Percentiles rank a stretch among this genome's conserved stretches.
Conservation (phyloP, 2,113 vertebrate species). For the Eira barbara region DNA sequence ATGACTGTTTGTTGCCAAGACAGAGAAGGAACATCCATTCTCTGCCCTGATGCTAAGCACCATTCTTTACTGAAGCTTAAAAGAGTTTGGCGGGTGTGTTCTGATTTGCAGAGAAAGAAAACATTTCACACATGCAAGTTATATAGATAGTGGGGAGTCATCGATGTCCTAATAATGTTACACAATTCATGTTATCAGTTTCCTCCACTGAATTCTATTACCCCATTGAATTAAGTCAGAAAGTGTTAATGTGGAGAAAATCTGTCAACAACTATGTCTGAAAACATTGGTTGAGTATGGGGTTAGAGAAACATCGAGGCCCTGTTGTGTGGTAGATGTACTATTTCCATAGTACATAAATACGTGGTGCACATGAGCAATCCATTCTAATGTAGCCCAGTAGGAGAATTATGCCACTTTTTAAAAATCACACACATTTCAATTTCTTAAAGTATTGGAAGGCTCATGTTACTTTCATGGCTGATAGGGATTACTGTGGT, state of each 20-base stretch:
- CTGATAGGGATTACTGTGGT: background rate
- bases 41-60: background rate
- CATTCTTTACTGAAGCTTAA: background rate
- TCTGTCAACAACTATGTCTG: background rate
- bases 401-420: background rate
- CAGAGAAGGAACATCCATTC: background rate
- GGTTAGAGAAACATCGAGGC: background rate
- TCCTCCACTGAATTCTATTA: background rate
- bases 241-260: background rate
- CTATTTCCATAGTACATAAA: background rate
- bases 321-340: background rate
- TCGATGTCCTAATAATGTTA: background rate
- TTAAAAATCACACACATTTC: background rate
- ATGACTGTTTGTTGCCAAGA: background rate
- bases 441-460: background rate
- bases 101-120: background rate
- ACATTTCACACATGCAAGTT: background rate
- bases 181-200: background rate
- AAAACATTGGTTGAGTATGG: background rate
- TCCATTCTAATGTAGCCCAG: background rate
- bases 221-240: background rate
- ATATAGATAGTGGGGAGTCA: background rate
- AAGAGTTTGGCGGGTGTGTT: background rate
- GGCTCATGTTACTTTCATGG: background rate
- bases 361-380: background rate